phyloP scores from a whole-genome alignment of 1,140 invertebrate species.

The Papilio polytes region DNA sequence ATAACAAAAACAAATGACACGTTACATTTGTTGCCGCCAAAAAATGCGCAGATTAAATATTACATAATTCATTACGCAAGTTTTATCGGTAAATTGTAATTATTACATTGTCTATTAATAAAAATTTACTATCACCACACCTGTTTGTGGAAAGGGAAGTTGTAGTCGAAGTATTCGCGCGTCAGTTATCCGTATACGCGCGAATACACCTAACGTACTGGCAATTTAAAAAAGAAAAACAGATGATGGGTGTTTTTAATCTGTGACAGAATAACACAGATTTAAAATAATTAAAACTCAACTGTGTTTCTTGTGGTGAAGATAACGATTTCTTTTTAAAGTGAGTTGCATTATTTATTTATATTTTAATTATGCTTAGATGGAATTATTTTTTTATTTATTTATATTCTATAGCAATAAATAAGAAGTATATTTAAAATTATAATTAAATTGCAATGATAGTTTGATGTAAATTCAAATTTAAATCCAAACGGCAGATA shows the following conservation, averaged over 20 bases:
- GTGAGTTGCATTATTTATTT: conserved; percentile 3
- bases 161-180: conserved; percentile 12
- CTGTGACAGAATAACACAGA: background rate
- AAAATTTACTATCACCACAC: conserved; percentile 29
- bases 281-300: background rate
- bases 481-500: no score
- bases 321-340: background rate
- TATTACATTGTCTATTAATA: conserved; percentile 33
- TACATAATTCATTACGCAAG: conserved; percentile 27
- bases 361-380: background rate
- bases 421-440: no score
- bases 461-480: no score
- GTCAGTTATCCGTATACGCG: conserved; percentile 29
- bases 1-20: background rate
- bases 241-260: conserved; percentile 22
- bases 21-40: background rate
- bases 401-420: no score
- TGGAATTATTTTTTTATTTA: no score
- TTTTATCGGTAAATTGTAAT: conserved; percentile 18
- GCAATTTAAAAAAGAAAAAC: conserved; percentile 22
- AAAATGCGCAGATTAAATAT: conserved; percentile 20
- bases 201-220: conserved; percentile 29
- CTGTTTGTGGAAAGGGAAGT: conserved; percentile 31
- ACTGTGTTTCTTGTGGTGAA: background rate
- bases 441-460: no score